These are phyloP conservation scores for Galleria mellonella DNA, from an alignment of 1,140 invertebrate genomes.

Conservation along the genomic window DNA sequence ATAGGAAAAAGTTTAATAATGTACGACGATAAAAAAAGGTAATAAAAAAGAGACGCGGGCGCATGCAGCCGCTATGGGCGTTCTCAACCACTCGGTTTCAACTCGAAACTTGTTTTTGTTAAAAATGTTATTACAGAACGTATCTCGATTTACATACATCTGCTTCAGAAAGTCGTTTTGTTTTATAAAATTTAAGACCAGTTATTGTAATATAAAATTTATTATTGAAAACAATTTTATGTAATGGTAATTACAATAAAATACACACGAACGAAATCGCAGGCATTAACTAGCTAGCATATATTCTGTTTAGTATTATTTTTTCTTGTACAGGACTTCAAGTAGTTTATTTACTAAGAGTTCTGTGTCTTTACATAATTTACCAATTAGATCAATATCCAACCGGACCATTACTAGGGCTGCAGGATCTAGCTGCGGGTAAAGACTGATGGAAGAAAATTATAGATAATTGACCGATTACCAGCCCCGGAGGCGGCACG, in stretches of 20 bases:
- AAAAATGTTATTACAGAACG: slow-evolving; percentile 12
- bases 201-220: no score
- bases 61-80: slow-evolving; percentile 44
- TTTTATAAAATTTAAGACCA: no score
- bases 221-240: no score
- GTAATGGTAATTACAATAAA: no score
- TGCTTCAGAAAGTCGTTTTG: slow-evolving; percentile 15
- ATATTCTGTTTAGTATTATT: no score
- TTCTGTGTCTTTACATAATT: slow-evolving; percentile 37
- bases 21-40: slow-evolving; percentile 31
- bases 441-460: slow-evolving; percentile 71
- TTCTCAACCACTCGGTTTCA: slow-evolving; percentile 19
- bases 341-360: no score
- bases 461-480: slow-evolving; percentile 70
- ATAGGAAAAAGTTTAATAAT: slow-evolving; percentile 66
- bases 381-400: slow-evolving; percentile 65
- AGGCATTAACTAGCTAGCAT: no score
- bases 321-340: no score
- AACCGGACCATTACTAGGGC: slow-evolving; percentile 39
- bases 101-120: slow-evolving; percentile 28
- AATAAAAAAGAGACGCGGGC: slow-evolving; percentile 40
- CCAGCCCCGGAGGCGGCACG: slow-evolving; percentile 45
- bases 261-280: no score
- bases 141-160: slow-evolving; percentile 18
- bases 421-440: slow-evolving; percentile 37